phyloP scores from a whole-genome alignment of 2,888 invertebrate genomes.

The Neoitamus cyanurus region DNA sequence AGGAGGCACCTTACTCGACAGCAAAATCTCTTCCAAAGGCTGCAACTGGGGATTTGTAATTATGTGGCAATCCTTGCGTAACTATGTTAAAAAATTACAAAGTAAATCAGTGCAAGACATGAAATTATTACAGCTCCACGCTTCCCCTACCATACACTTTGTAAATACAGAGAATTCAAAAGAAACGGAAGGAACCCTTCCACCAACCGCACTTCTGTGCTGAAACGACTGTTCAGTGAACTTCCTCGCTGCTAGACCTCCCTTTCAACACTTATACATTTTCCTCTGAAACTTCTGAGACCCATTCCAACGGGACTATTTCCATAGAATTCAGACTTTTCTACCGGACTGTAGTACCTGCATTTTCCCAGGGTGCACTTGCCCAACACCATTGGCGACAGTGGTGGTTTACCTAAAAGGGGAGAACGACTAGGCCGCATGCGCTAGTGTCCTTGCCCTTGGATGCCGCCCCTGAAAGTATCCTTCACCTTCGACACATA shows the following conservation, averaged over 20 bases:
- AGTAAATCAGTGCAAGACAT: constrained; percentile 1
- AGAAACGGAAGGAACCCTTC: neutral
- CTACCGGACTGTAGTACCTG: neutral
- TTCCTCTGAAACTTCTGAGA: neutral
- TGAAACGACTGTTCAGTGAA: neutral
- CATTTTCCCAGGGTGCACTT: constrained; percentile 13
- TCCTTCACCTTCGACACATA: constrained; percentile 32
- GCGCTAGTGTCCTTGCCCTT: constrained; percentile 65
- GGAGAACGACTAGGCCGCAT: constrained; percentile 57
- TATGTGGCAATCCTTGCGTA: neutral
- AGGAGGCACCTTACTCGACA: neutral
- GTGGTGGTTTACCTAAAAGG: constrained; percentile 12
- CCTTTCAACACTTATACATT: neutral
- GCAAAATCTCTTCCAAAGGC: neutral
- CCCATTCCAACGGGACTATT: neutral
- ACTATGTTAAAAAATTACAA: neutral
- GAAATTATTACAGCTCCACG: neutral
- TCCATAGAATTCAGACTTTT: constrained; percentile 1
- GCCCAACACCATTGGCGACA: constrained; percentile 42
- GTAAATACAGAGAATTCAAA: neutral
- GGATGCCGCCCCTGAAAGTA: constrained; percentile 56
- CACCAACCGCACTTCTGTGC: neutral
- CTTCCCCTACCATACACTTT: neutral
- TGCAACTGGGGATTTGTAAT: neutral
- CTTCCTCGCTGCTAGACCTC: neutral